Percentiles rank a stretch among this genome's conserved stretches.
Conservation (phyloP, 2,888 invertebrate genomes). For the Nymphalis polychloros region DNA sequence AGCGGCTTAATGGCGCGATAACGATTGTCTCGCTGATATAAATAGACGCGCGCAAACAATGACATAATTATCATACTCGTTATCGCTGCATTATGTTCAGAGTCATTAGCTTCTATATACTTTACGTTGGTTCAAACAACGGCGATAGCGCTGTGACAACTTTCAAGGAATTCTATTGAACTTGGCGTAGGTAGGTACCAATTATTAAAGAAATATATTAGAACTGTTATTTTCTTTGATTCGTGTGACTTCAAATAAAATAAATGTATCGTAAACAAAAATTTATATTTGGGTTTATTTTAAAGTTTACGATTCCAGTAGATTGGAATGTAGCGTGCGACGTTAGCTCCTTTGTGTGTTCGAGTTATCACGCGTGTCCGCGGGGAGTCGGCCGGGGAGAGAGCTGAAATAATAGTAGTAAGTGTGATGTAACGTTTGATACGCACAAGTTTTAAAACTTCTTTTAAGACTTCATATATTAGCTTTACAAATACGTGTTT, state of each 20-base stretch:
- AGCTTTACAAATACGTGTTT: no score
- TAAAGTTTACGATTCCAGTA: no score
- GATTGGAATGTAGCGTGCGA: not conserved
- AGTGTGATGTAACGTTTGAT: not conserved
- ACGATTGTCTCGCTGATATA: constrained; percentile 23
- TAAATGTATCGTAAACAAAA: no score
- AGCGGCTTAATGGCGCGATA: constrained; percentile 18
- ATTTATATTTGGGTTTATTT: no score
- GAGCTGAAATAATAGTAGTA: not conserved
- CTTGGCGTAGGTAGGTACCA: not conserved
- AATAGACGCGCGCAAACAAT: constrained; percentile 23
- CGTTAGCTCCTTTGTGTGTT: not conserved
- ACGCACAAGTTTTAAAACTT: no score
- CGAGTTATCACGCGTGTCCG: not conserved
- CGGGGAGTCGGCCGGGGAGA: not conserved
- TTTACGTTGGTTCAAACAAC: not conserved
- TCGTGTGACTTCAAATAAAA: not conserved
- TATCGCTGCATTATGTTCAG: constrained; percentile 17
- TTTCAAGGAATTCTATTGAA: constrained; percentile 6
- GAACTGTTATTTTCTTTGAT: no score
- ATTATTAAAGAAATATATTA: not conserved
- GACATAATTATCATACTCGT: constrained; percentile 26
- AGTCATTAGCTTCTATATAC: constrained; percentile 4
- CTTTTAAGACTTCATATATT: no score
- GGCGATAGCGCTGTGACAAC: not conserved